phyloP scores from a whole-genome alignment of 2,888 invertebrate genomes.

The Brachycybe producta region DNA sequence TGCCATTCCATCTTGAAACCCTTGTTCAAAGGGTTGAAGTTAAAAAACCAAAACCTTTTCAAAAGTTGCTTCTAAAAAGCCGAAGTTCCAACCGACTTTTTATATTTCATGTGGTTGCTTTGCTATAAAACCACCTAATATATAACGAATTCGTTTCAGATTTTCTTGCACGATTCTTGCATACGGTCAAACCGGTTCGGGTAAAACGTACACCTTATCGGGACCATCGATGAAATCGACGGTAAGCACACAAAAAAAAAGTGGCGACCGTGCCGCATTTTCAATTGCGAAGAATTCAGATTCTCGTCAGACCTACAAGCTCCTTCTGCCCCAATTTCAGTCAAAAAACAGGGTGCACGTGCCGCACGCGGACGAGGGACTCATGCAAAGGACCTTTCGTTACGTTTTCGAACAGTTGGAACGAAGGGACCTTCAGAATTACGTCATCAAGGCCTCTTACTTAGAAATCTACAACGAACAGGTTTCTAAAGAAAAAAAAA shows the following conservation, averaged over 20 bases:
- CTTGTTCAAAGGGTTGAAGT: no score
- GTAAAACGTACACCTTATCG: constrained; percentile 89
- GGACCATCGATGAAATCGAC: constrained; percentile 79
- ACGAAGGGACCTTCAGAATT: constrained; percentile 50
- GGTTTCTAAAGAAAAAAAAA: constrained; percentile 41
- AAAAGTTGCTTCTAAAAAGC: no score
- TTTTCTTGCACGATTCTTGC: constrained; percentile 90
- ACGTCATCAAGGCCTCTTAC: constrained; percentile 83
- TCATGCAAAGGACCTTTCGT: constrained; percentile 79
- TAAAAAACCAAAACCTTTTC: no score
- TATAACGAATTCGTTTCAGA: constrained; percentile 29
- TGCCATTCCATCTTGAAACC: no score
- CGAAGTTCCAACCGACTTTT: no score
- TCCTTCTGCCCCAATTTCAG: constrained; percentile 7
- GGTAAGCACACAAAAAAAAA: constrained; percentile 1
- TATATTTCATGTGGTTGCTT: neutral
- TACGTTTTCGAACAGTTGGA: constrained; percentile 74
- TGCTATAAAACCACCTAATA: no score
- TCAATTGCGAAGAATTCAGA: no score
- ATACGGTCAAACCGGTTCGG: constrained; percentile 93
- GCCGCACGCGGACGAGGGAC: no score
- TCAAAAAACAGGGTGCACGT: no score
- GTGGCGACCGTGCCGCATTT: neutral
- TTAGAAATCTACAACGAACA: constrained; percentile 95
- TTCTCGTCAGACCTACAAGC: constrained; percentile 49